Base-by-base conservation (phyloP, 2,888 invertebrate genomes). In the Eristalis intricaria region DNA sequence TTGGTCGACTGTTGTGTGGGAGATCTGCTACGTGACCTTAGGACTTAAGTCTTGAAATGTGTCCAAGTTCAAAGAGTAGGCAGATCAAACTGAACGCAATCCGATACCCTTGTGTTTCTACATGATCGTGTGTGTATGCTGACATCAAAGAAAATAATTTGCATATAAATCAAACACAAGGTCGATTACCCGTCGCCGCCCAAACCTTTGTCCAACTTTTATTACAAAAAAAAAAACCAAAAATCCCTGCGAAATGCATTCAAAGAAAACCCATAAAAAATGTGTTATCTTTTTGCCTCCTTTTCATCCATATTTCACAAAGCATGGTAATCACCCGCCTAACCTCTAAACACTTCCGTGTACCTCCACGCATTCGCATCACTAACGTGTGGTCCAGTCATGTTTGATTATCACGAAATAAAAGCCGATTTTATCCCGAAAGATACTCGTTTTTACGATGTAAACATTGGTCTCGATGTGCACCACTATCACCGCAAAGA, bases 281-380 rank as follows among this genome's bases (percentile, higher is more conserved):
- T 19, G 19, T 5, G 19, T 32, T 32, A 8, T 32, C 32, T 8
- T 32, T 32, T 32, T 3, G 1, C 4, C 7, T 60, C 11, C 60
- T 10, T 60, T 13, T 32, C 66, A 64, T 38, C 61, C 58, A 65
- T 32, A 71, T 65, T 60, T 69, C 71, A 70, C 69, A 43, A 61
- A n/a, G n/a, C 19, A n/a, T 11, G 32, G 73, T 85, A 85, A 85
- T 85, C 82, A 77, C 58, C 73, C 63, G 70, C 60, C 77, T 74
- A 78, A 86, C 78, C 85, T 86, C 61, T 74, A 74, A 77, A 71
- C 50, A 66, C 77, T 77, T 70, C 77, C 66, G 61, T 65, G 58
- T 78, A 64, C 61, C n/a, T 32, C 69, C 29, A 7, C 40, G n/a
- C 50, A 50, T 35, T 60, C 22, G 35, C 38, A 22, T 1, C 8